Evolutionary conservation across 2,888 invertebrate genomes (phyloP).

Genomic region (Callyntrura guangdongensis): DNA sequence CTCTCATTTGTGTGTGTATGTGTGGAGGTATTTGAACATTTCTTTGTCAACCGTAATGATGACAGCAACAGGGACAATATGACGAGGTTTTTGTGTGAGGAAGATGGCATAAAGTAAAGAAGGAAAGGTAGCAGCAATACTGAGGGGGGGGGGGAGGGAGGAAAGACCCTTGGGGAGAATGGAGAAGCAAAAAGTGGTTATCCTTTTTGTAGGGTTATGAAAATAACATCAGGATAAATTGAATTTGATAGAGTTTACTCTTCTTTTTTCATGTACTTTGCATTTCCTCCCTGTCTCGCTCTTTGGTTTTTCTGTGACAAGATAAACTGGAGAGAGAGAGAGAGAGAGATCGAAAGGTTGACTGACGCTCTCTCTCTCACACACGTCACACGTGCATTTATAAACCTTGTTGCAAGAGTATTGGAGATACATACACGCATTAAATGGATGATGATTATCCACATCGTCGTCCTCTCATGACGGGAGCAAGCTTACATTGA

Average conservation of each 20-base stretch:
- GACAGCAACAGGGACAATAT: neutral
- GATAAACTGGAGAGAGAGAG: neutral
- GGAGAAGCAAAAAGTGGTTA: conserved; percentile 42
- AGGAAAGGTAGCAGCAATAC: too few species aligned
- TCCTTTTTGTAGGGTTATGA: conserved; percentile 43
- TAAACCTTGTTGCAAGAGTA: too few species aligned
- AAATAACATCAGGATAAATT: conserved; percentile 36
- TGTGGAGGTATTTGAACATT: neutral
- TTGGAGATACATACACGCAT: too few species aligned
- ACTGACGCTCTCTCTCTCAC: conserved; percentile 14
- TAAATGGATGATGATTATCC: conserved; percentile 28
- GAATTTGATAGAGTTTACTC: conserved; percentile 54
- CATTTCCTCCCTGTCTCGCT: conserved; percentile 44
- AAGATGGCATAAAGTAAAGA: too few species aligned
- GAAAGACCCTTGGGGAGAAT: conserved; percentile 40
- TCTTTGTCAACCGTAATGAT: neutral
- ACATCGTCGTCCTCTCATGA: neutral
- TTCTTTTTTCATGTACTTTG: conserved; percentile 57
- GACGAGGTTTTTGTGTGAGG: too few species aligned
- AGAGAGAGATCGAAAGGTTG: conserved; percentile 18
- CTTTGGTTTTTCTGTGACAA: neutral
- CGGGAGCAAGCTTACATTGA: conserved; percentile 16
- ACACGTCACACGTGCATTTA: conserved; percentile 23
- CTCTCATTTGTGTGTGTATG: neutral
- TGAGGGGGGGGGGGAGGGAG: conserved; percentile 4